A percentile compares a stretch with the other conserved stretches of the same genome.
Evolutionary conservation across 2,113 vertebrate genomes (phyloP).

Genomic region (Recurvirostra avosetta): DNA sequence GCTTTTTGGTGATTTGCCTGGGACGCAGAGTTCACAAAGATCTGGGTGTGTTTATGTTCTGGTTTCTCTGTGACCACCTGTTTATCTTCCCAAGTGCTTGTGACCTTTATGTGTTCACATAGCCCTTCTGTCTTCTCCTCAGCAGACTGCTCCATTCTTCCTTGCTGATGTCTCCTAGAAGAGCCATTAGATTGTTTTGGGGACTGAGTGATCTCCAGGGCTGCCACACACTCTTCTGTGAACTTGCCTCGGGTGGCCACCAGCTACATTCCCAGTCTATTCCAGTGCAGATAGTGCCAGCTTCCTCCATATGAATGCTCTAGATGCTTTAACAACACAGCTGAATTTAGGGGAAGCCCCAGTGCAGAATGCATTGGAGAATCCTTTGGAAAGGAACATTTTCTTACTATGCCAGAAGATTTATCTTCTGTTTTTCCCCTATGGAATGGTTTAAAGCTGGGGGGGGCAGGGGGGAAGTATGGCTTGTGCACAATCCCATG

Average conservation of each 20-base stretch:
- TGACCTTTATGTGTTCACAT: neutral
- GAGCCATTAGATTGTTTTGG: neutral
- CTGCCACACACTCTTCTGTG: neutral
- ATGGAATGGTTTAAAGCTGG: neutral
- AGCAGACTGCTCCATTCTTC: neutral
- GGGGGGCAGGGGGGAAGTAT: too few species aligned
- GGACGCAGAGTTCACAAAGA: neutral
- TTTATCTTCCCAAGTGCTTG: neutral
- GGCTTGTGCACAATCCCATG: neutral
- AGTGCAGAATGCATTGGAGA: neutral
- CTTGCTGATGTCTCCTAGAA: neutral
- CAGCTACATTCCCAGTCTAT: neutral
- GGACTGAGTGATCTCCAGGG: neutral
- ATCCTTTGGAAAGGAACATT: neutral
- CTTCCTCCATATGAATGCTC: neutral
- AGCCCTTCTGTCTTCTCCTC: neutral
- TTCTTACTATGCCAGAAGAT: neutral
- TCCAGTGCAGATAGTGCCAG: neutral
- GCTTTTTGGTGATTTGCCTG: neutral
- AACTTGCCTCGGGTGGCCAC: neutral
- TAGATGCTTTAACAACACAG: neutral
- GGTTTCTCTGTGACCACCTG: neutral
- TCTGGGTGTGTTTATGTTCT: neutral
- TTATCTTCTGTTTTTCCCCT: neutral
- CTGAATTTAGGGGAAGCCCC: neutral